These are phyloP conservation scores for Motacilla tschutschensis DNA, from an alignment of 2,113 vertebrate genomes.

Conservation along the genomic window DNA sequence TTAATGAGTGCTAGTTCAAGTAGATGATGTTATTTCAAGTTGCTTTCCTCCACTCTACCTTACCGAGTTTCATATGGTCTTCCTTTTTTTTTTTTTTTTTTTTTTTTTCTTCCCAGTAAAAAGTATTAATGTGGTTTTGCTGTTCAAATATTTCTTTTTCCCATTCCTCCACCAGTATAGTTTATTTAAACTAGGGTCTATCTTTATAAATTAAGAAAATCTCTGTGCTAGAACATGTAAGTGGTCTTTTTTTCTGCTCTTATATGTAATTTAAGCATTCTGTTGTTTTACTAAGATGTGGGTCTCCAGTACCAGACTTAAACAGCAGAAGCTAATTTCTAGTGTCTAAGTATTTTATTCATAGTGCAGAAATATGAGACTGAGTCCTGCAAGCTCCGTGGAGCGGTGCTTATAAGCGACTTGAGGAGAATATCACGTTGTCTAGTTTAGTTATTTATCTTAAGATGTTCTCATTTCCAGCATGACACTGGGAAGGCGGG, in stretches of 20 bases:
- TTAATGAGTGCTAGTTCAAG: background rate
- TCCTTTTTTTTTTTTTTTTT: background rate
- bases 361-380: background rate
- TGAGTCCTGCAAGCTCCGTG: rapidly evolving
- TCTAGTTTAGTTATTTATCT: background rate
- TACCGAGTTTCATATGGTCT: background rate
- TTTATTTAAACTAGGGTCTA: background rate
- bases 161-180: background rate
- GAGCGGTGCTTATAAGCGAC: background rate
- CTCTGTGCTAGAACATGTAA: background rate
- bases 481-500: background rate
- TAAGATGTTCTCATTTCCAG: background rate
- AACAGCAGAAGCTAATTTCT: background rate
- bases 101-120: background rate
- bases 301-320: background rate
- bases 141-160: slow-evolving; percentile 24
- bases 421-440: background rate
- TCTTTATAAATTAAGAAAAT: background rate
- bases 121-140: slow-evolving; percentile 12
- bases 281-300: background rate
- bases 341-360: background rate
- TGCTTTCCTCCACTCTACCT: background rate
- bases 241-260: background rate
- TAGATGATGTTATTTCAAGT: background rate
- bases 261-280: background rate